Base-by-base conservation (phyloP, 37 sponge, comb jelly and placozoan genomes). In the Petrosia ficiformis region DNA sequence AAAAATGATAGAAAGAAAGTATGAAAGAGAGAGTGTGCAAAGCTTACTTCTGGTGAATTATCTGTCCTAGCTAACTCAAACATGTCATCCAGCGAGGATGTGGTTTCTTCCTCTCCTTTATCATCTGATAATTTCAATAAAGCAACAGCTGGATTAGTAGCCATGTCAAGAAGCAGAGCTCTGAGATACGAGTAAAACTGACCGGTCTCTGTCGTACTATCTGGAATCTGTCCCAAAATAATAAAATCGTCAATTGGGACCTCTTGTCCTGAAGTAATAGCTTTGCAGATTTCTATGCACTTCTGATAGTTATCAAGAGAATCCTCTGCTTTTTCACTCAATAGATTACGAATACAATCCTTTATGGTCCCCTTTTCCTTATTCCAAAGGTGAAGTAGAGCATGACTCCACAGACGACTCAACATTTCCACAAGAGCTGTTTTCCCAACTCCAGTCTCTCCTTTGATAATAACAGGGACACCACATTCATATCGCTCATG, bases 361-460 rank as follows among this genome's bases (percentile, higher is more conserved):
- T 73, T 4, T 5, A 79, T 34, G 1, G 72, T 40, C n/a, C 54
- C 77, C 28, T 25, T 70, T 59, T 77, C 59, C 40, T 54, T 80
- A 32, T 65, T 73, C 90, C 90, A 90, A 43, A 76, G 74, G n/a
- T 75, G 29, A 21, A 85, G 67, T 28, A 90, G 58, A 6, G 90
- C 80, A 37, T 77, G 70, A 44, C 85, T 95, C 96, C 92, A 95
- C 25, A 95, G 76, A 29, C 73, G 78, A n/a, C 88, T 83, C 75
- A 95, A 60, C 89, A 95, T 91, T 61, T 95, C 86, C 11, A 95
- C 65, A 39, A 95, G 81, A 39, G 85, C 85, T 22, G 96, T 95
- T 78, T 95, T 95, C 26, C 96, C 96, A 42, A 95, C 96, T 19
- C 96, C 96, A 71, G 96, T 95, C 75, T 95, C 96, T 52, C 96